Evolutionary conservation across 2,888 invertebrate genomes (phyloP).

Genomic region (Lithosia quadra): DNA sequence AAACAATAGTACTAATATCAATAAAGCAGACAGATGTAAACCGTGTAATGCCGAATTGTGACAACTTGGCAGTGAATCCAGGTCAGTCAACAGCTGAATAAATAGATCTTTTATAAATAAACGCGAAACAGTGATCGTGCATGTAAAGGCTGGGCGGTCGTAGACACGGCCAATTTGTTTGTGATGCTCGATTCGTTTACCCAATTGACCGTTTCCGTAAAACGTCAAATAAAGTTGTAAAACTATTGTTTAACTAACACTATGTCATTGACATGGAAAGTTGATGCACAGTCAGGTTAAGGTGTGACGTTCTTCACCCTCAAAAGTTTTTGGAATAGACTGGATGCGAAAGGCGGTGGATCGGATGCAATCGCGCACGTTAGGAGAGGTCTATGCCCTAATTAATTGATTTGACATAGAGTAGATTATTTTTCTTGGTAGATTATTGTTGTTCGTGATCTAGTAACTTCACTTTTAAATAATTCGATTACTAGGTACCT

Average conservation of each 20-base stretch:
- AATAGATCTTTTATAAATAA: constrained; percentile 83
- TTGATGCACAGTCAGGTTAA: not conserved
- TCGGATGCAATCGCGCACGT: not conserved
- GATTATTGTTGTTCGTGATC: not conserved
- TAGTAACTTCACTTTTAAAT: not conserved
- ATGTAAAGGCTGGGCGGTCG: constrained; percentile 57
- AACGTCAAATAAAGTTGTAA: not conserved
- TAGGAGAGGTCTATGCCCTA: no score
- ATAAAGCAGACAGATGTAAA: constrained; percentile 32
- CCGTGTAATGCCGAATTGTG: constrained; percentile 48
- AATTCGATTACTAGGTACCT: not conserved
- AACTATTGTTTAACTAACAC: not conserved
- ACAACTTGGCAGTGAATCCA: constrained; percentile 76
- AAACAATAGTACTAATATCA: constrained; percentile 18
- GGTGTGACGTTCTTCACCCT: not conserved
- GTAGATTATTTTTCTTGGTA: no score
- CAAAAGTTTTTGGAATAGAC: not conserved
- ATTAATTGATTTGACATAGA: no score
- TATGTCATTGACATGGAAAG: not conserved
- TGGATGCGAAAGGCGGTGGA: not conserved
- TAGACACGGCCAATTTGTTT: constrained; percentile 69
- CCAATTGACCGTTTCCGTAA: constrained; percentile 17
- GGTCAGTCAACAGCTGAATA: constrained; percentile 82
- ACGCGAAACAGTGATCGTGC: constrained; percentile 62
- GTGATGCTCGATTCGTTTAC: constrained; percentile 25